Base-by-base conservation (phyloP, 1,140 invertebrate species). In the Pollicipes pollicipes region DNA sequence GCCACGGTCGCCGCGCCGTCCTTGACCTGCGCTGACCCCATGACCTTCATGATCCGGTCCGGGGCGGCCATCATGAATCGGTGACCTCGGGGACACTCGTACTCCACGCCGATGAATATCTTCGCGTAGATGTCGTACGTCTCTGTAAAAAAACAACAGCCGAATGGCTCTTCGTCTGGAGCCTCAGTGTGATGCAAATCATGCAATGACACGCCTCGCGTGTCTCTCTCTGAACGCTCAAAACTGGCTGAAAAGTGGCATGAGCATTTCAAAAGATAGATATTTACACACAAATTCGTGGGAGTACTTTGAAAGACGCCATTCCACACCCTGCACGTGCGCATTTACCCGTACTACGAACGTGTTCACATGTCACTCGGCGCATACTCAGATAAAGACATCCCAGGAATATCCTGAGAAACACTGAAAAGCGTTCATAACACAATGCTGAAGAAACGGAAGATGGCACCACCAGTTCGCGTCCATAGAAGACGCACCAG, bases 21-120 rank as follows among this genome's bases (percentile, higher is more conserved):
- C 78, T 90, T 91, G 4, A 92, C 86, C 71, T 88, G 84, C 21
- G 87, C 89, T 74, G 83, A 85, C 67, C 86, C 85, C 1, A 87
- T 85, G 1, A 89, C 88, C 76, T 90, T 88, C 26, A 95, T 80
- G 30, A 95, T 85, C 77, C 89, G 89, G 75, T 95, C 92, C 28
- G 93, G 91, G 1, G 86, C 87, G 26, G 91, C 88, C 77, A 91
- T 88, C 87, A 98, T 96, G 80, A 98, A 98, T 72, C 93, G 84
- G 80, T 98, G 95, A 1, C 96, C 96, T 66, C 91, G 79, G 0
- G 90, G 88, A 83, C 97, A 99, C 81, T 98, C 96, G 78, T 98
- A 98, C 77, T 98, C 96, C 74, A 94, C 87, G 1, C 96, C 96
- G 72, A 98, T 86, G 78, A 96, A 99, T 72, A 97, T 90, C 80